A percentile compares a stretch with the other conserved stretches of the same genome.
These are phyloP conservation scores for Drosophila paulistorum DNA, from an alignment of 1,140 invertebrate species.

Conservation along the genomic window DNA sequence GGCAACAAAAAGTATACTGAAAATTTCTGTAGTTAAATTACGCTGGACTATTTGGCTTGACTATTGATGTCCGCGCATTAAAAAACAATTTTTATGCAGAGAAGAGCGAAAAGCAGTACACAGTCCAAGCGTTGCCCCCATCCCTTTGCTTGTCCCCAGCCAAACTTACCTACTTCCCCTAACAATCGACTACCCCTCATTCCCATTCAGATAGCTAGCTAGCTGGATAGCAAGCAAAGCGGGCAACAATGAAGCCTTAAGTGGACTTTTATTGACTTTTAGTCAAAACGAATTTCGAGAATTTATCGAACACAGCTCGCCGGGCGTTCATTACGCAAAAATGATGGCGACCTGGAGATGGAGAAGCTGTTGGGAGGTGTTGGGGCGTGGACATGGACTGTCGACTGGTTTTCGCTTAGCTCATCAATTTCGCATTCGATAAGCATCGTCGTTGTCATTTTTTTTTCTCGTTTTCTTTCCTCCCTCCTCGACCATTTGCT, in stretches of 20 bases:
- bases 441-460: conserved; percentile 47
- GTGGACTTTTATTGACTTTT: conserved; percentile 81
- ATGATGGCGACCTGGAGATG: conserved; percentile 29
- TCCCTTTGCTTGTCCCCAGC: conserved; percentile 14
- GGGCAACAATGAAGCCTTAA: conserved; percentile 77
- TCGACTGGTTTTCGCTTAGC: conserved; percentile 68
- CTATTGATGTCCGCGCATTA: conserved; percentile 78
- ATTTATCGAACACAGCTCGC: conserved; percentile 75
- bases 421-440: conserved; percentile 79
- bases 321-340: conserved; percentile 69
- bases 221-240: conserved; percentile 18
- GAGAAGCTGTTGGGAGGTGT: conserved; percentile 19
- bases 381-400: not conserved
- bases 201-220: not conserved
- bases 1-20: conserved; percentile 11
- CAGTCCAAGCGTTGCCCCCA: conserved; percentile 16
- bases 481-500: not conserved
- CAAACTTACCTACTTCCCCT: not conserved
- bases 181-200: not conserved
- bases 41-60: conserved; percentile 75
- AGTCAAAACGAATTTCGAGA: conserved; percentile 79
- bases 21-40: conserved; percentile 72
- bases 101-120: conserved; percentile 20
- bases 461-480: not conserved
- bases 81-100: conserved; percentile 78